These are phyloP conservation scores for Drosophila gaucha DNA, from an alignment of 2,888 invertebrate genomes.

Conservation along the genomic window DNA sequence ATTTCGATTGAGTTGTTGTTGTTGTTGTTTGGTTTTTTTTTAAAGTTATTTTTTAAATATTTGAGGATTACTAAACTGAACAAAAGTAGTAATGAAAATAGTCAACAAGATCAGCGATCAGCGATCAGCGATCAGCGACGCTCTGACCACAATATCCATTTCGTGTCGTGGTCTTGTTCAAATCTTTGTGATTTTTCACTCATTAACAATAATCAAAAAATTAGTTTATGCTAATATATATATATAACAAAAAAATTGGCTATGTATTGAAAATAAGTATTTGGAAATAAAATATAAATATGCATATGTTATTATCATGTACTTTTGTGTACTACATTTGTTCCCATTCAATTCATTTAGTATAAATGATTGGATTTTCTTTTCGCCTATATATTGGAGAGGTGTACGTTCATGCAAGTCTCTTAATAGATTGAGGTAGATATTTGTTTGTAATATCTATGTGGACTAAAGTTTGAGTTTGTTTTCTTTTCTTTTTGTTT, in stretches of 20 bases:
- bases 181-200: slow-evolving; percentile 49
- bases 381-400: background rate
- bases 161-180: slow-evolving; percentile 36
- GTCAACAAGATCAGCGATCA: slow-evolving; percentile 64
- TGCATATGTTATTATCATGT: slow-evolving; percentile 53
- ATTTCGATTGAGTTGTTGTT: slow-evolving; percentile 37
- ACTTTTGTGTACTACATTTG: slow-evolving; percentile 38
- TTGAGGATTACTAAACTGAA: slow-evolving; percentile 72
- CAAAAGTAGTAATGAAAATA: slow-evolving; percentile 77
- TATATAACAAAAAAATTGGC: slow-evolving; percentile 19
- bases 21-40: background rate
- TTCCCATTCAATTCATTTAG: slow-evolving; percentile 17
- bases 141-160: slow-evolving; percentile 51
- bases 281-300: slow-evolving; percentile 47
- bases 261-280: slow-evolving; percentile 38
- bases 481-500: background rate
- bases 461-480: background rate
- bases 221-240: slow-evolving; percentile 49
- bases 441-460: background rate
- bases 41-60: slow-evolving; percentile 18
- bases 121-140: slow-evolving; percentile 49
- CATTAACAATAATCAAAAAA: slow-evolving; percentile 61
- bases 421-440: background rate
- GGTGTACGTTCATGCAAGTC: slow-evolving; percentile 32
- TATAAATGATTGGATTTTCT: background rate